These are phyloP conservation scores for Harpalus rufipes DNA, from an alignment of 2,888 invertebrate genomes.

Conservation along the genomic window DNA sequence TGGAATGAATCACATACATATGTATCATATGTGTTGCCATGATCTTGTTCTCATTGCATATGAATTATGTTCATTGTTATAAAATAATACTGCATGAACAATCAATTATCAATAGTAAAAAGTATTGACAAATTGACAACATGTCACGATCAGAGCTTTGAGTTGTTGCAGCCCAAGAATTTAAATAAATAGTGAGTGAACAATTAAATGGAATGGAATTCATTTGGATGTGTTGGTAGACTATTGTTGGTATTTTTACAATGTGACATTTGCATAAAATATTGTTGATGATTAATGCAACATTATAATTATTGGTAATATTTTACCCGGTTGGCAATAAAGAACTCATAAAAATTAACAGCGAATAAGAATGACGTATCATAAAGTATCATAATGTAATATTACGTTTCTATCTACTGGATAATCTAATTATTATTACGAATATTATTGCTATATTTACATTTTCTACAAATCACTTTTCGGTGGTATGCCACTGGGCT, in stretches of 20 bases:
- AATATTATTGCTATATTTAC: not conserved
- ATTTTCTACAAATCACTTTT: too few relatives aligned
- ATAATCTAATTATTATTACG: not conserved
- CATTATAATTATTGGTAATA: constrained; percentile 1
- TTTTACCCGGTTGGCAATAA: not conserved
- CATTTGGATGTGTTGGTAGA: not conserved
- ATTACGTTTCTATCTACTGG: not conserved
- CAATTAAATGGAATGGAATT: constrained; percentile 21
- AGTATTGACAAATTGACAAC: constrained; percentile 36
- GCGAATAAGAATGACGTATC: not conserved
- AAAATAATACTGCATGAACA: constrained; percentile 11
- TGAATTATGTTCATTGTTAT: constrained; percentile 33
- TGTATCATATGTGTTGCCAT: constrained; percentile 14
- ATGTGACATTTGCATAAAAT: constrained; percentile 4
- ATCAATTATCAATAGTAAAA: constrained; percentile 11
- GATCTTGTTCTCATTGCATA: constrained; percentile 32
- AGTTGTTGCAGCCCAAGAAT: not conserved
- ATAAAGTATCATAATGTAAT: not conserved
- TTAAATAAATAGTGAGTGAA: not conserved
- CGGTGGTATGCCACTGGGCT: too few relatives aligned
- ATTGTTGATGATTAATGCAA: not conserved
- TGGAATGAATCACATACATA: constrained; percentile 12
- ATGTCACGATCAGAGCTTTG: constrained; percentile 21
- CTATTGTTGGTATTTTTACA: constrained; percentile 21
- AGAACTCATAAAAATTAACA: not conserved